phyloP scores from a whole-genome alignment of 2,888 invertebrate species.

The Drosophila subsilvestris region DNA sequence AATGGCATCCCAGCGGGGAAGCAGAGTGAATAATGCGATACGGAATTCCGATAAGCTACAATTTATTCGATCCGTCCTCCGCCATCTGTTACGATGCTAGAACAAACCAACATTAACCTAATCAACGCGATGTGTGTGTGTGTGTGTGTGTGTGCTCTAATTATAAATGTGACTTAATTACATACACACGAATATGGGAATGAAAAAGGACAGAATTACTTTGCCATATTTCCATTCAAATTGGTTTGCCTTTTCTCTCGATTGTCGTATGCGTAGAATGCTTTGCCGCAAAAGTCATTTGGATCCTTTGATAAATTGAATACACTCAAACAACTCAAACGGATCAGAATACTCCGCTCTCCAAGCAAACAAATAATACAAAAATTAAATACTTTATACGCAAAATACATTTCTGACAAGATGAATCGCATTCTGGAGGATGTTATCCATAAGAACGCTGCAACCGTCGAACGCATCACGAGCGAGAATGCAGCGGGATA shows the following conservation, averaged over 20 bases:
- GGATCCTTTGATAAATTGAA: neutral
- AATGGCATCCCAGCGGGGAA: constrained; percentile 57
- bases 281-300: neutral
- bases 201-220: neutral
- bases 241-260: too few relatives aligned
- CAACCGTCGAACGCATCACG: constrained; percentile 77
- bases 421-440: constrained; percentile 73
- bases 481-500: constrained; percentile 71
- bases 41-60: constrained; percentile 29
- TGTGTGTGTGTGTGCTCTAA: constrained; percentile 15
- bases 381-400: neutral
- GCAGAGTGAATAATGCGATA: constrained; percentile 23
- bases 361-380: neutral
- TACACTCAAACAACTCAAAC: neutral
- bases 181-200: neutral
- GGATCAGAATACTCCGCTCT: neutral
- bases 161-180: constrained; percentile 27
- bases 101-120: constrained; percentile 17
- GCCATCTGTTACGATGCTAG: constrained; percentile 26
- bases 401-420: neutral
- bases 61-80: constrained; percentile 20
- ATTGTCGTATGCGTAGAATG: neutral
- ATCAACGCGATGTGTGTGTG: constrained; percentile 34
- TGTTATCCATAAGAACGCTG: constrained; percentile 66
- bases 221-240: too few relatives aligned